Evolutionary conservation across 2,113 vertebrate species (phyloP), one percentile per base, ranked within the genome.

Genomic region (Furnarius figulus): DNA sequence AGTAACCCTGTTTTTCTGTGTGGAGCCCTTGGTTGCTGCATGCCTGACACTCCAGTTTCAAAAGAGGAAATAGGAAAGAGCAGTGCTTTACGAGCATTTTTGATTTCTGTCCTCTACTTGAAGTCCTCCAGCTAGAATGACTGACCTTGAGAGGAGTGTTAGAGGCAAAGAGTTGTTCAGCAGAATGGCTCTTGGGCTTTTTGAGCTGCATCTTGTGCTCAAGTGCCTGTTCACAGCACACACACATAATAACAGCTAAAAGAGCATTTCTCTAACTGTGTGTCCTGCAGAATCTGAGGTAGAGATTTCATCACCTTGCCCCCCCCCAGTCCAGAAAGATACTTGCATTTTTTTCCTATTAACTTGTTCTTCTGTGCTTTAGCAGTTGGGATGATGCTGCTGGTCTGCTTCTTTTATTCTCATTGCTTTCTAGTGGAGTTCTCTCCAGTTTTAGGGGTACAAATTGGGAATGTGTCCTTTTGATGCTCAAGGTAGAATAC

Each of bases 11-110:
- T 39, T 91, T 73, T 66, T 68, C 17, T 21, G 35, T 8, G 33
- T 1, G 0, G 72, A 47, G 59, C 10, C 10, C 21, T 53, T 4
- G 6, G 50, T 52, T 14, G 6, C 71, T 8, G n/a, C 1, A 3
- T 22, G 17, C 46, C 25, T 73, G 19, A 6, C 73, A 42, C 39
- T 44, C 49, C 5, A 0, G 6, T 24, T 56, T 80, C 2, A 3
- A 17, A 50, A 25, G 28, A 61, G 21, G 39, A 23, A 56, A 67
- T 8, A 23, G 17, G 42, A 75, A 62, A 37, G 20, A 78, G 50
- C 71, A 81, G 44, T 22, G 53, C 7, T 76, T 73, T 15, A 8
- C 3, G 59, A 59, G 77, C 40, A 35, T 80, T 85, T 85, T 77
- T 39, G 52, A 35, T 5, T 82, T 92, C 83, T 46, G 49, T 68